Percentiles rank a stretch among this genome's conserved stretches.
phyloP scores from a whole-genome alignment of 2,113 vertebrate genomes.

The Vulpes lagopus region DNA sequence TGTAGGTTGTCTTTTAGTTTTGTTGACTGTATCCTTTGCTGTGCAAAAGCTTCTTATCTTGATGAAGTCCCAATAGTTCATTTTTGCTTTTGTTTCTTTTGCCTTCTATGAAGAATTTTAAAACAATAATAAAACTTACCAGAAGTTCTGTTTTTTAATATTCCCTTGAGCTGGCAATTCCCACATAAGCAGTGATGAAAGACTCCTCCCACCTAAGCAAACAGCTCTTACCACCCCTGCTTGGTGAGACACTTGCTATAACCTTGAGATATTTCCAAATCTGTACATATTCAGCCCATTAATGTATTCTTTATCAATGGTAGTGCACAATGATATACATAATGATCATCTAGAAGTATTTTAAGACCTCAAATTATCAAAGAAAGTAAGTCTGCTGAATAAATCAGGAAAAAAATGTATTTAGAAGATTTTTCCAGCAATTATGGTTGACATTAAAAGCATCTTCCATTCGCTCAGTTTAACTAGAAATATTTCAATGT shows the following conservation, averaged over 20 bases:
- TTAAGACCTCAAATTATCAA: conserved; percentile 1
- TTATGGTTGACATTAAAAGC: not conserved
- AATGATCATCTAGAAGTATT: not conserved
- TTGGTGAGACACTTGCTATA: not conserved
- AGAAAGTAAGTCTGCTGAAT: not conserved
- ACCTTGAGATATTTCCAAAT: not conserved
- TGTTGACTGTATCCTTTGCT: no score
- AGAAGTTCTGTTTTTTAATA: not conserved
- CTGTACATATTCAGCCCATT: not conserved
- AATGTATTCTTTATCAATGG: not conserved
- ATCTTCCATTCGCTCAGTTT: not conserved
- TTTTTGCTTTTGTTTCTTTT: no score
- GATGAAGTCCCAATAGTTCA: no score
- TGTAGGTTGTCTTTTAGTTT: no score
- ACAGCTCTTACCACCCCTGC: not conserved
- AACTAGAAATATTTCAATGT: not conserved
- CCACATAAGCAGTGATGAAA: not conserved
- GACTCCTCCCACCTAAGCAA: not conserved
- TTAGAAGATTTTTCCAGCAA: not conserved
- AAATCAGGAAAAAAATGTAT: not conserved
- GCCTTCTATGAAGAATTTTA: not conserved
- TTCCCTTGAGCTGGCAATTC: not conserved
- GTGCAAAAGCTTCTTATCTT: no score
- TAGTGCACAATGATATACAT: not conserved
- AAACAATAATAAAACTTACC: not conserved